Evolutionary conservation across 2,797 vertebrate species (phyloP).

Genomic region (Coregonus sp.): DNA sequence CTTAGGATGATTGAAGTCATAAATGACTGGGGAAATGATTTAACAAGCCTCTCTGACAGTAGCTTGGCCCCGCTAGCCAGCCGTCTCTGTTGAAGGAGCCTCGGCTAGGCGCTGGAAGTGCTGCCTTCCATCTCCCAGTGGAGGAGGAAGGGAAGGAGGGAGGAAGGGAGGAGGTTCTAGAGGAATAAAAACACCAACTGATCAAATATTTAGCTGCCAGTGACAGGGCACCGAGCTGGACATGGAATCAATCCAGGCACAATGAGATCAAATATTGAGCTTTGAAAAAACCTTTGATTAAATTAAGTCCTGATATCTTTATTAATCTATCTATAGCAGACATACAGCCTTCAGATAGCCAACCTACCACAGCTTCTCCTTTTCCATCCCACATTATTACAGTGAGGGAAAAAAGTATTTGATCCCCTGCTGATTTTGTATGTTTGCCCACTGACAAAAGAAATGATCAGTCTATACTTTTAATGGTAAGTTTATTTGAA

Average conservation of each 20-base stretch:
- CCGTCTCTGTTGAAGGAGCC: constrained; percentile 7
- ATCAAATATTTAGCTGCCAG: constrained; percentile 38
- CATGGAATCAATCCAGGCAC: constrained; percentile 18
- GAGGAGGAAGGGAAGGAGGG: constrained; percentile 20
- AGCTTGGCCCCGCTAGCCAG: background rate
- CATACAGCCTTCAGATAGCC: background rate
- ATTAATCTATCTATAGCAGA: background rate
- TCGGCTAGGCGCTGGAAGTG: constrained; percentile 12
- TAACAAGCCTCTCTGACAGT: background rate
- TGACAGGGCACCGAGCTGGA: constrained; percentile 1
- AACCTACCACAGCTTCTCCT: background rate
- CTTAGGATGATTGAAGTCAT: constrained; percentile 38
- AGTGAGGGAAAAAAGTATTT: no score
- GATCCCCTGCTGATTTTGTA: no score
- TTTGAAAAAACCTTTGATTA: background rate
- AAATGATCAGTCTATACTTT: no score
- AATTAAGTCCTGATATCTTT: background rate
- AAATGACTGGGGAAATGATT: constrained; percentile 24
- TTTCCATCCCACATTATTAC: background rate
- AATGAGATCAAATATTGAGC: constrained; percentile 20
- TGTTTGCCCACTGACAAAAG: no score
- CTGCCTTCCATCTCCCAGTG: constrained; percentile 27
- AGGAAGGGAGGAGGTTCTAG: background rate
- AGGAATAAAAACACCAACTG: constrained; percentile 13
- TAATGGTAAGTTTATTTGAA: no score